Base-by-base conservation (phyloP, 1,140 invertebrate genomes). In the Macrotrachela quadricornifera region DNA sequence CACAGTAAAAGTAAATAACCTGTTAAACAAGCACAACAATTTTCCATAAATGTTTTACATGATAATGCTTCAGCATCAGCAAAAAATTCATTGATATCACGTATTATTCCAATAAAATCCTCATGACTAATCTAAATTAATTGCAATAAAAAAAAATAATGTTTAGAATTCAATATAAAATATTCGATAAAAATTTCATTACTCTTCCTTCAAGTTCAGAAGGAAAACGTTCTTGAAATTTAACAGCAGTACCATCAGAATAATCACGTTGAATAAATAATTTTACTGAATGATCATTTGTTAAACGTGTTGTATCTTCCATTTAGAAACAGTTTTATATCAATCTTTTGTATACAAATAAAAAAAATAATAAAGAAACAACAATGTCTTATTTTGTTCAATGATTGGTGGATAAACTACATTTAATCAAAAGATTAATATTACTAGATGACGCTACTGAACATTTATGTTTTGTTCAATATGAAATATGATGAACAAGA, bases 221-320 rank as follows among this genome's bases (percentile, higher is more conserved):
- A 11, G 91, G 92, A 73, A 94, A 92, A 66, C 84, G 80, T 40
- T 79, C 87, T 65, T 87, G 82, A 71, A 96, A 97, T 72, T 83
- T 83, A 13, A 97, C 88, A 54, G 81, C 78, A 18, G 87, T 91
- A n/a, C 91, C 91, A 66, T 92, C 83, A 51, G 82, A 83, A 67
- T 94, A 97, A 71, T 97, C 91, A 49, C 91, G 75, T 64, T 95
- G 88, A 58, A 97, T 80, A 70, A 94, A 96, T 49, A 95, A 82
- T 59, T 76, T 77, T 30, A 30, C 8, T 30, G 21, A 30, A 30
- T 30, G 21, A 30, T 30, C 21, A 30, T 30, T 30, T 30, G 21
- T 30, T 30, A 30, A 30, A 30, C 21, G 21, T 30, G 21, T 30
- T 4, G 21, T 30, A 30, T 30, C 21, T 30, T 30, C 21, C 21